Percentiles rank a stretch among this genome's conserved stretches.
These are phyloP conservation scores for Pristiophorus japonicus DNA, from an alignment of 2,113 vertebrate species.

Conservation along the genomic window DNA sequence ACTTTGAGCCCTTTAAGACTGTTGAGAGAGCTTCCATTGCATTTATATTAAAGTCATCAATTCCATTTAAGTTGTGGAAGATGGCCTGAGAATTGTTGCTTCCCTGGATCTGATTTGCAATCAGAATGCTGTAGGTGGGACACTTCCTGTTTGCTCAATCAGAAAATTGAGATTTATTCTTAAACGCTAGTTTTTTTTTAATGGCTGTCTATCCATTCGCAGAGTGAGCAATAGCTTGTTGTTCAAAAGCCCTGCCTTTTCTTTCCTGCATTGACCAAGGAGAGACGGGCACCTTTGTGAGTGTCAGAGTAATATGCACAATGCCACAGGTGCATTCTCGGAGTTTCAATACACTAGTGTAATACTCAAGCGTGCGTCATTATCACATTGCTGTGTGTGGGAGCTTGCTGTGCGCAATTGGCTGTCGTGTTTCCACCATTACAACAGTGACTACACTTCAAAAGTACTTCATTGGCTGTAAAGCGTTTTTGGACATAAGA, in stretches of 20 bases:
- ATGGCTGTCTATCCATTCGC: not conserved
- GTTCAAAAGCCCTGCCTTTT: too few relatives aligned
- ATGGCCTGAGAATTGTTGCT: not conserved
- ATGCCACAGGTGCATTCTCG: not conserved
- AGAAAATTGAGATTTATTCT: not conserved
- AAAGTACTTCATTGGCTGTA: too few relatives aligned
- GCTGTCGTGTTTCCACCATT: too few relatives aligned
- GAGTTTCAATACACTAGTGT: not conserved
- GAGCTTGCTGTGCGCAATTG: too few relatives aligned
- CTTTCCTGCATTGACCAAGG: not conserved
- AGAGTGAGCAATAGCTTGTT: too few relatives aligned
- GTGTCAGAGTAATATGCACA: not conserved
- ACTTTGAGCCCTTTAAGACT: not conserved
- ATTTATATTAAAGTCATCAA: not conserved
- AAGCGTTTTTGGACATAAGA: too few relatives aligned
- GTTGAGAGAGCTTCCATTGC: not conserved
- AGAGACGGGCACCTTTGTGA: too few relatives aligned
- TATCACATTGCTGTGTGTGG: too few relatives aligned
- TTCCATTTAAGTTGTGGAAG: too few relatives aligned
- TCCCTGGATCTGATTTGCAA: not conserved
- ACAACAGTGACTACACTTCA: too few relatives aligned
- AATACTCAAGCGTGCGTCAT: not conserved
- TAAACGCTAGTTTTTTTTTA: not conserved
- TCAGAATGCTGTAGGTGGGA: not conserved
- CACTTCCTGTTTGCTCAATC: not conserved